Evolutionary conservation across 1,140 invertebrate species (phyloP).

Genomic region (Galleria mellonella): DNA sequence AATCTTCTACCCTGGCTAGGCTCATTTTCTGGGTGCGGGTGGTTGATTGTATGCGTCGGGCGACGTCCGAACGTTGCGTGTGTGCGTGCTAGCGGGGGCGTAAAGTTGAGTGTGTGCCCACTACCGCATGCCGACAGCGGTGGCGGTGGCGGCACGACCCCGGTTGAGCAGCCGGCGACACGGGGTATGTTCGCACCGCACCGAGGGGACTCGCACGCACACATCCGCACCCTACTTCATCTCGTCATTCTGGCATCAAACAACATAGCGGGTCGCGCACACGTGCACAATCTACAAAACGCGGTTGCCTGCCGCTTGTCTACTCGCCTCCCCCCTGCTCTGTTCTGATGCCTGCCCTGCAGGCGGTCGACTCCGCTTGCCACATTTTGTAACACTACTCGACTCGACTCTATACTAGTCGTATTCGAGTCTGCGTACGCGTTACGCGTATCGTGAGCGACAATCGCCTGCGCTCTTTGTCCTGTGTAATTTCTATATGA

Average conservation of each 20-base stretch:
- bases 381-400: slow-evolving; percentile 35
- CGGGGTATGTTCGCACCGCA: slow-evolving; percentile 2
- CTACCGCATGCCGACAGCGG: no score
- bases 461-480: slow-evolving; percentile 19
- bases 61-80: no score
- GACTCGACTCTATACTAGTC: slow-evolving; percentile 24
- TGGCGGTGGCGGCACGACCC: not conserved
- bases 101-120: not conserved
- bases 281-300: slow-evolving; percentile 24
- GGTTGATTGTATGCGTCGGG: no score
- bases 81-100: not conserved
- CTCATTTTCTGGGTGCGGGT: slow-evolving; percentile 1
- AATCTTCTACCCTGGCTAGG: slow-evolving; percentile 2
- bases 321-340: slow-evolving; percentile 24
- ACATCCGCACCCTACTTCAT: slow-evolving; percentile 8
- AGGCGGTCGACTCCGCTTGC: slow-evolving; percentile 17
- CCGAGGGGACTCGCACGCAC: slow-evolving; percentile 19
- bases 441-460: slow-evolving; percentile 8
- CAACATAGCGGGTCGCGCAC: slow-evolving; percentile 21
- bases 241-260: slow-evolving; percentile 17
- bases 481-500: slow-evolving; percentile 12
- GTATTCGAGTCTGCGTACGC: slow-evolving; percentile 17
- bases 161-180: not conserved
- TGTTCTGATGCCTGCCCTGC: slow-evolving; percentile 7
- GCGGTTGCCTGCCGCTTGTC: slow-evolving; percentile 13